Base-by-base conservation (phyloP, 2,797 vertebrate genomes). In the Aplochiton taeniatus region DNA sequence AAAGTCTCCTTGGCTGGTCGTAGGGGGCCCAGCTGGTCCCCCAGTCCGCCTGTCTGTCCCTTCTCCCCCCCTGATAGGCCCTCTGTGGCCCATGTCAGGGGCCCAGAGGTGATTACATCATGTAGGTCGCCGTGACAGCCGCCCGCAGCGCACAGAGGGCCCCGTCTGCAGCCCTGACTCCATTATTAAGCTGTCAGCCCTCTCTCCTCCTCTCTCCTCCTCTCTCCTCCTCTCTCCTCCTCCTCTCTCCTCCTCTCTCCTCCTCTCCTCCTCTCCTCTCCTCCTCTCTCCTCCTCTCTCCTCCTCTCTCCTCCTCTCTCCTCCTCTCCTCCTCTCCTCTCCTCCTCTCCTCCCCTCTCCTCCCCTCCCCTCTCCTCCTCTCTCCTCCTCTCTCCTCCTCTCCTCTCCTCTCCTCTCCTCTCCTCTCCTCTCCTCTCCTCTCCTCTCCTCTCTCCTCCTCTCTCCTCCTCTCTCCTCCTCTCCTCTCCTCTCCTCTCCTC, bases 121-220 rank as follows among this genome's bases (percentile, higher is more conserved):
- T 90, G 89, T 90, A 91, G 87, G 87, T 89, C 78, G 78, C 73
- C 76, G 85, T 86, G 89, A 90, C 89, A 91, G 88, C 83, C 78
- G 76, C 86, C 88, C 80, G 83, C 81, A 89, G 88, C 78, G 46
- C 48, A 58, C 47, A 58, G 58, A 58, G 19, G 55, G 58, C 17
- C 51, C 64, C 60, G 63, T 61, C 63, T 59, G 61, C 63, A 55
- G 78, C 80, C 77, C 80, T 74, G 75, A 82, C 76, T 80, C 80
- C 82, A 80, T 90, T 89, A 92, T 92, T 91, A 87, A 90, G 90
- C 83, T 91, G 90, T 91, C 89, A 91, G 70, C 72, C 82, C 82
- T 79, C 76, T 16, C 14, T 78, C 70, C 70, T 80, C 71, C 76
- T 70, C 12, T n/a, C 42, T 43, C 19, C 12, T 50, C 20, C 19